Evolutionary conservation across 2,113 vertebrate genomes (phyloP), one percentile per base, ranked within the genome.

Genomic region (Capreolus pygargus): DNA sequence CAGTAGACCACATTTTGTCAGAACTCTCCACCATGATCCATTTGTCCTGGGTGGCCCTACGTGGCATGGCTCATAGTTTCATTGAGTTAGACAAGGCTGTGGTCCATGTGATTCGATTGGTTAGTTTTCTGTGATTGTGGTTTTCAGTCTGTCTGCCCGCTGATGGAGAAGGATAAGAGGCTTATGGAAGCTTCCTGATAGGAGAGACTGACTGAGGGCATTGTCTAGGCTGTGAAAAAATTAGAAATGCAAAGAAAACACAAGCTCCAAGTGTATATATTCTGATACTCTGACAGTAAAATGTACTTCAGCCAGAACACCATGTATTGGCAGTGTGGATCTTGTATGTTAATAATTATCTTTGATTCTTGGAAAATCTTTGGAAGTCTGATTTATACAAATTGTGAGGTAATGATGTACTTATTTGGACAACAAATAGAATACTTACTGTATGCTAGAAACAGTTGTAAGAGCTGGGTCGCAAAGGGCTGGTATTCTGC

Each of bases 241-340:
- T 95, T 39, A 92, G 25, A 86, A 74, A 83, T 67, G 33, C 55
- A 95, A 94, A 90, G 23, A 76, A 89, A 60, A 86, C 23, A 93
- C 33, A 81, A 60, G 15, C 3, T 5, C 16, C 58, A 30, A 87
- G 58, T 0, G 52, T 83, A 45, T 3, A 25, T 9, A 25, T 52
- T 90, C 39, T 96, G 33, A 94, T 92, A 28, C 52, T 58, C 12
- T 54, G 79, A 36, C n/a, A 47, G 14, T 67, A 8, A 94, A 86
- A 64, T 28, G 4, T 36, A 70, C 23, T 54, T 90, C 54, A 81
- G 50, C 36, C 45, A 89, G 76, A 60, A 95, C 61, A 55, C 5
- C 3, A 85, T 21, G 74, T 39, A 78, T 45, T 54, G 39, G 60
- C 25, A 54, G 21, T 55, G 47, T 5, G 87, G 7, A 88, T 36